phyloP scores from a whole-genome alignment of 2,888 invertebrate genomes.

The Eupithecia inturbata region DNA sequence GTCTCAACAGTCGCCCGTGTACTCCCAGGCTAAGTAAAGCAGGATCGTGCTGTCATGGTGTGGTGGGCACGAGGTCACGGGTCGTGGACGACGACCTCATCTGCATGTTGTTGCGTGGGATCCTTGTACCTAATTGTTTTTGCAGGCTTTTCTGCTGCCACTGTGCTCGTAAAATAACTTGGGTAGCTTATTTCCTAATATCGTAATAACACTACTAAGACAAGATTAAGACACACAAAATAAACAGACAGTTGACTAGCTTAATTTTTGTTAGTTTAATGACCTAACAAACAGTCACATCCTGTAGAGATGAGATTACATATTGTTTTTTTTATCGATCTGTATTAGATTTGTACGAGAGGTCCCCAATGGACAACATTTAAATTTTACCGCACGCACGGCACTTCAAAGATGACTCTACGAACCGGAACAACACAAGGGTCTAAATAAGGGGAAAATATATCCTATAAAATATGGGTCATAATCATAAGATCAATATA shows the following conservation, averaged over 20 bases:
- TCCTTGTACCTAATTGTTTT: constrained; percentile 43
- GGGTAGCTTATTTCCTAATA: background rate
- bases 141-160: constrained; percentile 33
- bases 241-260: background rate
- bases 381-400: constrained; percentile 14
- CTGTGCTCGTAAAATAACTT: constrained; percentile 24
- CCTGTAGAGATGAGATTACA: background rate
- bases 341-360: background rate
- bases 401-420: constrained; percentile 18
- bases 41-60: constrained; percentile 42
- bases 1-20: background rate
- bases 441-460: constrained; percentile 10
- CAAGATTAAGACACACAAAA: background rate
- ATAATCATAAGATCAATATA: background rate
- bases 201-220: no score
- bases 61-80: constrained; percentile 44
- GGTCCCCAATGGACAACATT: constrained; percentile 9
- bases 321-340: background rate
- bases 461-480: constrained; percentile 18
- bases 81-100: constrained; percentile 42
- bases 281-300: no score
- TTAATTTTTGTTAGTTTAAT: background rate
- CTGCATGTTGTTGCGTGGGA: constrained; percentile 46
- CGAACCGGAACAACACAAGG: constrained; percentile 14
- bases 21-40: constrained; percentile 9